These are phyloP conservation scores for Callinectes sapidus DNA, from an alignment of 2,888 invertebrate genomes.

Conservation along the genomic window DNA sequence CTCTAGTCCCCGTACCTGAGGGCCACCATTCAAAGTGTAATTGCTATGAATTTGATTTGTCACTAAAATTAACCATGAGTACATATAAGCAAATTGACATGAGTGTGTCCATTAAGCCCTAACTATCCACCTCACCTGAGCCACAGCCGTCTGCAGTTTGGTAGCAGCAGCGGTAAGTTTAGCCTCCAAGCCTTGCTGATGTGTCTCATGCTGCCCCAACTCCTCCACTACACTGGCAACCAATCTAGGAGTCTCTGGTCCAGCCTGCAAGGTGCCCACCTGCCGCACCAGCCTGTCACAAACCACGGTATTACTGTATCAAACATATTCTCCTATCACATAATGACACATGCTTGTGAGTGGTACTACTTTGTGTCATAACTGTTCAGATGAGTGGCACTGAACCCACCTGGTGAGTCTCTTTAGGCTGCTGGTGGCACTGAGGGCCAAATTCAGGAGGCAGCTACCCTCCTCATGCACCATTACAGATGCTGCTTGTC, in stretches of 20 bases:
- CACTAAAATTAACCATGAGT: background rate
- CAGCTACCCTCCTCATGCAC: slow-evolving; percentile 61
- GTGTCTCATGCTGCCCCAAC: slow-evolving; percentile 53
- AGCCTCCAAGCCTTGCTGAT: slow-evolving; percentile 40
- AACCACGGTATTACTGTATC: background rate
- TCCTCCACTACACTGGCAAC: slow-evolving; percentile 44
- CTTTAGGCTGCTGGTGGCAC: slow-evolving; percentile 52
- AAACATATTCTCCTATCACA: background rate
- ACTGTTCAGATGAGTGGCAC: background rate
- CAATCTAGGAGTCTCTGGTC: slow-evolving; percentile 41
- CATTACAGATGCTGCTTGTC: background rate
- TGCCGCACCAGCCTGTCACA: slow-evolving; percentile 53
- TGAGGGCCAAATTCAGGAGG: slow-evolving; percentile 53
- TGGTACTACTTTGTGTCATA: background rate
- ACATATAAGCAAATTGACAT: background rate
- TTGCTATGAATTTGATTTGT: background rate
- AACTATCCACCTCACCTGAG: slow-evolving; percentile 4
- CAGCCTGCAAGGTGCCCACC: slow-evolving; percentile 44
- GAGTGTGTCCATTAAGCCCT: background rate
- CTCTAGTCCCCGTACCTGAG: background rate
- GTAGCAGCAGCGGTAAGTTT: slow-evolving; percentile 39
- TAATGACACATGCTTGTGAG: background rate
- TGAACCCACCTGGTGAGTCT: slow-evolving; percentile 40
- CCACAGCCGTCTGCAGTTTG: slow-evolving; percentile 46
- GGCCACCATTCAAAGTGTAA: background rate